Evolutionary conservation across 2,113 vertebrate genomes (phyloP), one percentile per base, ranked within the genome.

Genomic region (Hemichromis elongatus): DNA sequence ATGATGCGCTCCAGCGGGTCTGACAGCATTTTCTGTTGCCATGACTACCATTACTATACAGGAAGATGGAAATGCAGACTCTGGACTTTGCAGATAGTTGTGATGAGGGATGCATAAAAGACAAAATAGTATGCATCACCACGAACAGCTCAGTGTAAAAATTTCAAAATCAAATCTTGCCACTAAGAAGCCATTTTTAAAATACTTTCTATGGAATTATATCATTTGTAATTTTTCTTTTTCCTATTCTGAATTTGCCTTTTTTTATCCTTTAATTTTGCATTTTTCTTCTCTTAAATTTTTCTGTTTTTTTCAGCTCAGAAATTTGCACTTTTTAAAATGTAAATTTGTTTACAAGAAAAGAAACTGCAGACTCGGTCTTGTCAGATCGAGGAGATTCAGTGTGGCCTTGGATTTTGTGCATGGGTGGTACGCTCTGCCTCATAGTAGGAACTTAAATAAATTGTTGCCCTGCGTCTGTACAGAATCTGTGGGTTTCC

Each of bases 1-100:
- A 5, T 6, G 1, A 9, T 53, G 52, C 28, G 57, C 78, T 80
- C 24, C 70, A 33, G 83, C 50, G 80, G 42, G 30, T 24, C 45
- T 79, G 59, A 79, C 89, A 24, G 83, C 79, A 6, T 80, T 85
- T 55, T 14, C 47, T 80, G 89, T 92, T 93, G 80, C 89, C 73
- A 79, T 82, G 82, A 63, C 83, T 42, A 79, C 82, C 19, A 9
- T 16, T 8, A 21, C 14, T 83, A 57, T 82, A 78, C 37, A 68
- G 30, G 33, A 42, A 54, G n/a, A 50, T 40, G 57, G 56, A 52
- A 57, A 42, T 56, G 54, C 24, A 52, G 26, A 4, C 16, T 45
- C 37, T 45, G 4, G 52, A 78, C 54, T 59, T 79, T 57, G 83
- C 56, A 52, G 73, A 80, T 73, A 6, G 50, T 56, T 10, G 24